Percentiles rank a stretch among this genome's conserved stretches.
Evolutionary conservation across 2,888 invertebrate genomes (phyloP).

Genomic region (Andrena trimmerana): DNA sequence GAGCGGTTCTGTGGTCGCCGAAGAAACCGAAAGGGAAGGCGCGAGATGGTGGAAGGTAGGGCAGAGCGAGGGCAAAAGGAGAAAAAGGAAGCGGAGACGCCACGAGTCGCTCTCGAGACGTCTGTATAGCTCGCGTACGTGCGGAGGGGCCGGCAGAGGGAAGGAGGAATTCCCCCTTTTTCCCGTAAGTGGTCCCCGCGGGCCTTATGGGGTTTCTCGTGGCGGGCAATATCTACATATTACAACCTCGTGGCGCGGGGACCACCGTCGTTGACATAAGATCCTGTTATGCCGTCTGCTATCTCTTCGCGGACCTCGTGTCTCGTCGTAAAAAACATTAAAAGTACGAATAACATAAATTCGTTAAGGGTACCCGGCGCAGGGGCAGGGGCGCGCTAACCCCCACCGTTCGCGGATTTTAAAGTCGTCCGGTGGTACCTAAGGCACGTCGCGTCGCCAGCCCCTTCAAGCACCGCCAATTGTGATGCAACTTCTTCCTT

Average conservation of each 20-base stretch:
- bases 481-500: conserved; percentile 12
- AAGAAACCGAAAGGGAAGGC: conserved; percentile 51
- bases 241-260: conserved; percentile 78
- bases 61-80: conserved; percentile 25
- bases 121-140: conserved; percentile 60
- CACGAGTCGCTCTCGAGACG: conserved; percentile 71
- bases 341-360: conserved; percentile 76
- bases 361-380: conserved; percentile 50
- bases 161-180: conserved; percentile 68
- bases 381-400: conserved; percentile 6
- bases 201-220: conserved; percentile 74
- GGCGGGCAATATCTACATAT: conserved; percentile 78
- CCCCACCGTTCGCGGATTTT: conserved; percentile 30
- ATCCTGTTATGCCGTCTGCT: conserved; percentile 81
- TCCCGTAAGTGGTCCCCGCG: conserved; percentile 70
- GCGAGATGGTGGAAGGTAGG: conserved; percentile 18
- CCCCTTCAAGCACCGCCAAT: conserved; percentile 30
- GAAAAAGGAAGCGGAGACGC: conserved; percentile 68
- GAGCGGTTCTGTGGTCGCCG: conserved; percentile 36
- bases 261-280: conserved; percentile 81
- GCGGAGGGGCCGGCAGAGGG: conserved; percentile 26
- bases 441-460: conserved; percentile 19
- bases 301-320: conserved; percentile 73
- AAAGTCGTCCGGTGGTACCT: conserved; percentile 15
- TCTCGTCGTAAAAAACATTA: conserved; percentile 76